phyloP scores from a whole-genome alignment of 2,797 vertebrate species.

The Octomys mimax region DNA sequence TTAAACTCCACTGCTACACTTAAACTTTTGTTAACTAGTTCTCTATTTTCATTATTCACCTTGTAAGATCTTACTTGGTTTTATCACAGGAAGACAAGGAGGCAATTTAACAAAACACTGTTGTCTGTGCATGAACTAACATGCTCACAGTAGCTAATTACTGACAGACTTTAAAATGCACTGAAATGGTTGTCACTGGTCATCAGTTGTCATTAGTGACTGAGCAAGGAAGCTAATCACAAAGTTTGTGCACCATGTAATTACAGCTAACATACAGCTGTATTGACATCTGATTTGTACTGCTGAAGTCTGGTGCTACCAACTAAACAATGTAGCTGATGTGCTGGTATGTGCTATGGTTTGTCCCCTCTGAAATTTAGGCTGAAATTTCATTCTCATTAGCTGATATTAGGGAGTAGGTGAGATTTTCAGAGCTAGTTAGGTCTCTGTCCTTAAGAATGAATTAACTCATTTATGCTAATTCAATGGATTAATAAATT shows the following conservation, averaged over 20 bases:
- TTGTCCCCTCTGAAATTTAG: not conserved
- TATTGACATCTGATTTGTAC: not conserved
- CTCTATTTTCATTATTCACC: not conserved
- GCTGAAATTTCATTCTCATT: not conserved
- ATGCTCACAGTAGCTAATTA: not conserved
- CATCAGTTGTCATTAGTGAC: not conserved
- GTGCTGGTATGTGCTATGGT: not conserved
- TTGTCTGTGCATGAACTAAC: not conserved
- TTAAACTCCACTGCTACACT: not conserved
- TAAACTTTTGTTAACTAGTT: not conserved
- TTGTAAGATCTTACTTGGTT: not conserved
- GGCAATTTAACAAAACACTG: not conserved
- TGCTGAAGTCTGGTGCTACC: not conserved
- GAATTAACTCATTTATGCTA: not conserved
- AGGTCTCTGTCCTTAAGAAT: not conserved
- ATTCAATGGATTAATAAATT: not conserved
- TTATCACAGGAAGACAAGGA: not conserved
- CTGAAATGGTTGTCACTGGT: not conserved
- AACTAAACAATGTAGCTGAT: not conserved
- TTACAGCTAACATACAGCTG: not conserved
- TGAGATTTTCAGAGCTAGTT: not conserved
- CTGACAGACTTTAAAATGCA: not conserved
- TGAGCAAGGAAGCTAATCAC: not conserved
- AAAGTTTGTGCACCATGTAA: not conserved
- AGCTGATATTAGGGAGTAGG: not conserved